Percentiles rank a stretch among this genome's conserved stretches.
These are phyloP conservation scores for Tokudaia tokunoshimensis DNA, from an alignment of 2,797 vertebrate species.

Conservation along the genomic window DNA sequence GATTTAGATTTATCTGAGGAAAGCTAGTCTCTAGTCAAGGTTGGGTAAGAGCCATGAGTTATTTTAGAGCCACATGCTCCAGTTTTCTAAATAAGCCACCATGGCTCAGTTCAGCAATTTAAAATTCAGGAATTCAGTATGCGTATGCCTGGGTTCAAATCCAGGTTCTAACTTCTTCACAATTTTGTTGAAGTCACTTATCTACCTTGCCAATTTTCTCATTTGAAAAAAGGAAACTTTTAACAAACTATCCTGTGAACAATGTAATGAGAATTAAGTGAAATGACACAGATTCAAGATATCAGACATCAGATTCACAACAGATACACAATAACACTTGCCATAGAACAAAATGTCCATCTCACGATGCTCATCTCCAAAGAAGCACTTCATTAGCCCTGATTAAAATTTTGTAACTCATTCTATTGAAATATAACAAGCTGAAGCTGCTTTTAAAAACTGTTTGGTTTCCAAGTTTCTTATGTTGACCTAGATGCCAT, in stretches of 20 bases:
- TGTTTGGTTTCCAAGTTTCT: conserved; percentile 33
- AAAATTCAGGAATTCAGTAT: not conserved
- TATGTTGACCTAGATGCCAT: conserved; percentile 21
- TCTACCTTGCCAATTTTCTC: not conserved
- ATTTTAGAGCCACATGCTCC: not conserved
- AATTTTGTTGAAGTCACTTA: not conserved
- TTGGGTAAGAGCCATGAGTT: not conserved
- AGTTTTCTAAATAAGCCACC: not conserved
- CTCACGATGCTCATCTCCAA: conserved; percentile 26
- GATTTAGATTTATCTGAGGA: conserved; percentile 27
- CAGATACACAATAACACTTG: not conserved
- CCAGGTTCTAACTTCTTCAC: not conserved
- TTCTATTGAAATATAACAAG: conserved; percentile 21
- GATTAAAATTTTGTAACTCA: conserved; percentile 33
- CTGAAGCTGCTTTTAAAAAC: conserved; percentile 45
- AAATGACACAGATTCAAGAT: conserved; percentile 18
- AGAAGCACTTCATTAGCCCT: conserved; percentile 28
- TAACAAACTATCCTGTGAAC: not conserved
- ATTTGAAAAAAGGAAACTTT: conserved; percentile 12
- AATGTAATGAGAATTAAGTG: conserved; percentile 33
- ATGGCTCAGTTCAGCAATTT: not conserved
- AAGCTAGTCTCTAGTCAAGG: not conserved
- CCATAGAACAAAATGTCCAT: conserved; percentile 22
- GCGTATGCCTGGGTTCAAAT: conserved; percentile 25
- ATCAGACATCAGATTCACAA: not conserved